Base-by-base conservation (phyloP, 92 coral and sea anemone species). In the Paragorgia papillata region DNA sequence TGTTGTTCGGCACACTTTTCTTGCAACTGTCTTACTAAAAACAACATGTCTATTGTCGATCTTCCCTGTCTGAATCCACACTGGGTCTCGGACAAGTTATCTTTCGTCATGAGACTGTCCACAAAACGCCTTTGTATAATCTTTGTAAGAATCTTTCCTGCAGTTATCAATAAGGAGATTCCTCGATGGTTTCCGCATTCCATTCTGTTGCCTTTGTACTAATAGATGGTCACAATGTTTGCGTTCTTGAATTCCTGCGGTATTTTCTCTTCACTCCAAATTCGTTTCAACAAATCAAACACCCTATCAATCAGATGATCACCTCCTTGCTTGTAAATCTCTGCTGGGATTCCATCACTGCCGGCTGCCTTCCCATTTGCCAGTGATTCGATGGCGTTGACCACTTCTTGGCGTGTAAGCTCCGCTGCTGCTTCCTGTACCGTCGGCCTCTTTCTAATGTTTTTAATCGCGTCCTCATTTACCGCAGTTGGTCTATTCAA, bases 281-380 rank as follows among this genome's bases (percentile, higher is more conserved):
- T 73, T 50, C 64, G 22, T 7, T 29, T 8, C 10, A 69, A 46
- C 9, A 73, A 57, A 7, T 57, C 49, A 51, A 25, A 57, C 37
- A 57, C 37, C 66, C 32, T 31, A 61, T 66, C 28, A 13, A 17
- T 12, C 15, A 63, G 77, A 40, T 66, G 37, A 18, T 40, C 39
- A 35, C 76, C 63, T 49, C 35, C 64, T 24, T 55, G 58, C 43
- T 64, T 77, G 62, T 43, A 77, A 14, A 62, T 34, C 55, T 66
- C 77, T 31, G 77, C 78, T 35, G 83, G 83, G 33, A 79, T 79
- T 14, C 83, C 49, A 78, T 79, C 83, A 31, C 43, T 66, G 21
- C 77, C 83, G 5, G 83, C 32, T 44, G 78, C 77, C 39, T 67
- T 66, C 46, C 66, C 76, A 46, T 15, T 46, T 15, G 9, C 53